Base-by-base conservation (phyloP, 2,113 vertebrate species). In the Varanus salvator region DNA sequence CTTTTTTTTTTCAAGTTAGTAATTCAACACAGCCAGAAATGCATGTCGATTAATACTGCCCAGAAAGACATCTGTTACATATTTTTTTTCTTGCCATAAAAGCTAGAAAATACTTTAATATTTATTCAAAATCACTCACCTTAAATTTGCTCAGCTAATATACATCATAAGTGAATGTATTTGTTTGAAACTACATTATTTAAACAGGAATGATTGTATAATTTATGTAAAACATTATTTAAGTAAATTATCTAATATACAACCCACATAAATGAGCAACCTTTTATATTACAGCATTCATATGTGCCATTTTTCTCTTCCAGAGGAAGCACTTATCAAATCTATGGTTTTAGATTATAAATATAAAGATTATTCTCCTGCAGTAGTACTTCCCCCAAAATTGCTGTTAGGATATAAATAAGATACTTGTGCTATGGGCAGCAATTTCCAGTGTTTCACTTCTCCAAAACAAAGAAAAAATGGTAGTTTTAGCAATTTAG, bases 181-280 rank as follows among this genome's bases (percentile, higher is more conserved):
- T 12, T 66, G 1, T 1, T 88, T 57, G 12, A 74, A 87, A 23
- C 86, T 48, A n/a, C 66, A 88, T 25, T 84, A 71, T 91, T n/a
- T 38, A 57, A 6, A 69, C n/a, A 7, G 8, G 54, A 90, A 66
- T 34, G 54, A 66, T 52, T 21, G 78, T 27, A 78, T 69, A 68
- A 80, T 72, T 57, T 60, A 92, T 60, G 60, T 1, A 64, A 23
- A 84, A 83, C 76, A 11, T 75, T 84, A 86, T 69, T 86, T 90
- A 48, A 81, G 3, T 1, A 93, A 38, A 74, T 78, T 19, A 31
- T 54, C 50, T 84, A 76, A 54, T 3, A 31, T n/a, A 57, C 38
- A 69, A 0, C 4, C 76, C 27, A 52, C 27, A 31, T 38, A 85
- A 66, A 48, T 74, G 69, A 29, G 31, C 78, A 76, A 48, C 66